phyloP scores from a whole-genome alignment of 2,797 vertebrate species.

The Discoglossus pictus region DNA sequence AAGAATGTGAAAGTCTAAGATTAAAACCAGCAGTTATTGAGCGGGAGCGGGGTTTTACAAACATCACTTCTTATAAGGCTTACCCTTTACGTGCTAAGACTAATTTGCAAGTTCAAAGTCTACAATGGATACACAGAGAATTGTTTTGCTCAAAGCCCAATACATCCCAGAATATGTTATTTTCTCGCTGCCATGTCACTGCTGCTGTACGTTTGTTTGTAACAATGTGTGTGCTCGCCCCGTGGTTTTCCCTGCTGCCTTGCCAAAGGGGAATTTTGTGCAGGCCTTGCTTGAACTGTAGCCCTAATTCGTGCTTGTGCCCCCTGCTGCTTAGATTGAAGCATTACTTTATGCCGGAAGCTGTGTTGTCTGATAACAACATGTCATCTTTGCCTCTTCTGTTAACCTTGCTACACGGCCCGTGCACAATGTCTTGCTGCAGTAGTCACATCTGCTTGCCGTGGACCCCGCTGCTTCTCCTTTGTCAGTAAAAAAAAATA shows the following conservation, averaged over 20 bases:
- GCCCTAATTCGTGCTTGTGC: slow-evolving; percentile 37
- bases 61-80: not conserved
- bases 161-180: slow-evolving; percentile 16
- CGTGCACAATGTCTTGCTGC: slow-evolving; percentile 28
- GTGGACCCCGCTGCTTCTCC: slow-evolving; percentile 32
- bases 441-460: slow-evolving; percentile 35
- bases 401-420: slow-evolving; percentile 43
- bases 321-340: slow-evolving; percentile 47
- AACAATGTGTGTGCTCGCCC: slow-evolving; percentile 19
- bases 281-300: slow-evolving; percentile 38
- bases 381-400: slow-evolving; percentile 40
- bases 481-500: slow-evolving; percentile 38
- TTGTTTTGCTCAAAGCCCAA: slow-evolving; percentile 19
- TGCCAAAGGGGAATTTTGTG: slow-evolving; percentile 35
- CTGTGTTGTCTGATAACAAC: slow-evolving; percentile 46
- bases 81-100: not conserved
- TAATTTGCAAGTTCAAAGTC: slow-evolving; percentile 31
- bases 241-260: slow-evolving; percentile 30
- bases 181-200: slow-evolving; percentile 20
- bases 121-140: slow-evolving; percentile 5
- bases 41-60: not conserved
- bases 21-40: not conserved
- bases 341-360: slow-evolving; percentile 34
- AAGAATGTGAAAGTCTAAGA: slow-evolving; percentile 18
- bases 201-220: slow-evolving; percentile 30